These are phyloP conservation scores for Paratilapia polleni DNA, from an alignment of 2,113 vertebrate genomes.

Conservation along the genomic window DNA sequence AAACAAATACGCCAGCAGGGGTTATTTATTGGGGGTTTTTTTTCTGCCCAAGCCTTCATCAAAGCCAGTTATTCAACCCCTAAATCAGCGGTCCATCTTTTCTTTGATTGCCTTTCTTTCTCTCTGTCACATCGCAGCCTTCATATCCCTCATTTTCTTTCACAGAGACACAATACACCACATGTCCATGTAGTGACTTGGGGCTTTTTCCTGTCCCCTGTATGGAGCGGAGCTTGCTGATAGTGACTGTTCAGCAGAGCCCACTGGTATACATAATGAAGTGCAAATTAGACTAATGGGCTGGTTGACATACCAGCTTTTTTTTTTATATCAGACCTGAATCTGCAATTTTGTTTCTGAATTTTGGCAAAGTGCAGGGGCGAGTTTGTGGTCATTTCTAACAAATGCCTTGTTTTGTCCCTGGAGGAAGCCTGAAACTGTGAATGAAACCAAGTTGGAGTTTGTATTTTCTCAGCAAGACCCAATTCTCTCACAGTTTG, in stretches of 20 bases:
- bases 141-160: constrained; percentile 4
- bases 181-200: not conserved
- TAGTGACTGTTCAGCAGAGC: constrained; percentile 52
- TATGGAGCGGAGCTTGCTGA: constrained; percentile 46
- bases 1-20: constrained; percentile 9
- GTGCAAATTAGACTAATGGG: constrained; percentile 72
- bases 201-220: constrained; percentile 25
- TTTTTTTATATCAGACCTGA: constrained; percentile 62
- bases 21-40: constrained; percentile 18
- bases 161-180: not conserved
- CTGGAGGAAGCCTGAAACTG: not conserved
- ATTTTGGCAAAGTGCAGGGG: constrained; percentile 35
- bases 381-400: constrained; percentile 4
- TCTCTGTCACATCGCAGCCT: not conserved
- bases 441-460: not conserved
- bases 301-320: constrained; percentile 69
- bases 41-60: constrained; percentile 18
- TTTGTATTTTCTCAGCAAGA: constrained; percentile 1
- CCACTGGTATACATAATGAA: constrained; percentile 70
- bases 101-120: constrained; percentile 23
- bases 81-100: constrained; percentile 45
- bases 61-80: constrained; percentile 46
- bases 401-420: constrained; percentile 2
- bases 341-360: constrained; percentile 46
- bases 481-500: not conserved